Conservation (phyloP, 35 echinoderm and acorn worm genomes). For the Ophiothrix spiculata region DNA sequence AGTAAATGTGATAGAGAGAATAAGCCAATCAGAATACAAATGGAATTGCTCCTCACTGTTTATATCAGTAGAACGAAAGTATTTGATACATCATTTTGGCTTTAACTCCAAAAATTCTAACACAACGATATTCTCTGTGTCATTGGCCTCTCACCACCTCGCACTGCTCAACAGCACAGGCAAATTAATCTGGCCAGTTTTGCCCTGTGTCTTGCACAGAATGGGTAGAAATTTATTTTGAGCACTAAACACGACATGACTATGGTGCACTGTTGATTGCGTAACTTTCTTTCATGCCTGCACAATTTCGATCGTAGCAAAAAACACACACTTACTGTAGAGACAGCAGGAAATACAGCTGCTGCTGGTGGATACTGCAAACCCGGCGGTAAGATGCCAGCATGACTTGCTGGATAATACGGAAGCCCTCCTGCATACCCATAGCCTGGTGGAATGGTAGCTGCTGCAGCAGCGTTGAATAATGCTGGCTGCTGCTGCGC, state of each 20-base stretch:
- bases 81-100: too few species aligned
- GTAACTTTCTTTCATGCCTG: background rate
- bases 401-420: background rate
- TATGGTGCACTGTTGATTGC: too few species aligned
- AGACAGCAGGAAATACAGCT: slow-evolving; percentile 89
- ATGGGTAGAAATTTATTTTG: too few species aligned
- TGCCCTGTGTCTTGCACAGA: too few species aligned
- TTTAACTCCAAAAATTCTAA: too few species aligned
- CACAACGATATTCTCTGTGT: too few species aligned
- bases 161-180: too few species aligned
- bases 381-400: slow-evolving; percentile 23
- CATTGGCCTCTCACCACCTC: too few species aligned
- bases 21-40: background rate
- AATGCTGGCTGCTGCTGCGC: background rate
- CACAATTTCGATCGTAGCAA: background rate
- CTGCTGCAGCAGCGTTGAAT: background rate
- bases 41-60: background rate
- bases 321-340: slow-evolving; percentile 42
- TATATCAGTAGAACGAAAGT: too few species aligned
- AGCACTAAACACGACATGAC: too few species aligned
- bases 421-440: background rate
- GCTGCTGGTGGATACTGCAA: slow-evolving; percentile 53
- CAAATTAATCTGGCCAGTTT: too few species aligned
- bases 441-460: background rate
- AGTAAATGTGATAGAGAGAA: background rate